Percentiles rank a stretch among this genome's conserved stretches.
Evolutionary conservation across 2,113 vertebrate genomes (phyloP).

Genomic region (Lophochroa leadbeateri): DNA sequence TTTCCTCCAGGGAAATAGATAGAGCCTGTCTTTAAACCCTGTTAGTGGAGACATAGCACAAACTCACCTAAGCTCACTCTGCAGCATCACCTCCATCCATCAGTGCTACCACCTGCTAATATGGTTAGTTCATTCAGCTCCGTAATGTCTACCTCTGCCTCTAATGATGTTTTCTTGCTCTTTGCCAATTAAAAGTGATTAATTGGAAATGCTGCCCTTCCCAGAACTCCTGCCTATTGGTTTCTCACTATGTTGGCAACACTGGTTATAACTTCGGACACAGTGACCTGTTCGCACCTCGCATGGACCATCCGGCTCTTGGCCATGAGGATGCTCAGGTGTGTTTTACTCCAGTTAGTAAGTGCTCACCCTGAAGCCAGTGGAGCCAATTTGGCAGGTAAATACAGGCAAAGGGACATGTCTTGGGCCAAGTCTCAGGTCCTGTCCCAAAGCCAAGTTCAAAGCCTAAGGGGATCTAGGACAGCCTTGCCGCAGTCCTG

Average conservation of each 20-base stretch:
- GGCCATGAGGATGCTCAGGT: background rate
- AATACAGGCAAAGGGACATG: background rate
- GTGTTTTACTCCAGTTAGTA: background rate
- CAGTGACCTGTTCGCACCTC: background rate
- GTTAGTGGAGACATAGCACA: background rate
- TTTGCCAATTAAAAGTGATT: constrained; percentile 25
- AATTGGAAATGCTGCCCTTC: background rate
- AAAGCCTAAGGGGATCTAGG: background rate
- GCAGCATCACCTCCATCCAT: background rate
- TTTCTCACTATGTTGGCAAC: background rate
- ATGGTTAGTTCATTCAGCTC: background rate
- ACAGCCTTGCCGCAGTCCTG: background rate
- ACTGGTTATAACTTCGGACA: background rate
- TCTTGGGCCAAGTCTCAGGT: background rate
- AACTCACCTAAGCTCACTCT: background rate
- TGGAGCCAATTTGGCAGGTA: background rate
- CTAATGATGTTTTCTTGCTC: background rate
- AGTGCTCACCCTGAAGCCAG: background rate
- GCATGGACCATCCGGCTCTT: background rate
- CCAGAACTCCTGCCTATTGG: background rate
- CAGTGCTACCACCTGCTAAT: background rate
- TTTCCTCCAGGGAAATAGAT: constrained; percentile 86
- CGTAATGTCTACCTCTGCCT: background rate
- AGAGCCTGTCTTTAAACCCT: constrained; percentile 89
- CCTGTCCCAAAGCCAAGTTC: background rate